These are phyloP conservation scores for Calephelis virginiensis DNA, from an alignment of 1,140 invertebrate genomes.

Conservation along the genomic window DNA sequence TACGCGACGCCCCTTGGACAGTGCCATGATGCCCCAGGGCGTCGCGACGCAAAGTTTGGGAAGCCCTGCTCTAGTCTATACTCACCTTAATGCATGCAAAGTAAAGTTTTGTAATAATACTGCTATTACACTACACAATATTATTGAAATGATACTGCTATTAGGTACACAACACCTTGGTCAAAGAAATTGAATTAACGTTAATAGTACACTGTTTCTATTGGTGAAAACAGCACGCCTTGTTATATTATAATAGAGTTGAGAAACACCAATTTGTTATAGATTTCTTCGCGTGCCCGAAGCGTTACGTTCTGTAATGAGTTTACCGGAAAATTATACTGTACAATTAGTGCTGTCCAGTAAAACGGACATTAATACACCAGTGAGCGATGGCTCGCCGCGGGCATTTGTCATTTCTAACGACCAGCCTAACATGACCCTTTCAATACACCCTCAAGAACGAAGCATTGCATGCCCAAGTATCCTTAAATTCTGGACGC, in stretches of 20 bases:
- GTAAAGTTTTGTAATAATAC: too few species aligned
- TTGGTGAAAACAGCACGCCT: slow-evolving; percentile 23
- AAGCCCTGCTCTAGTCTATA: too few species aligned
- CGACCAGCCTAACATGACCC: slow-evolving; percentile 41
- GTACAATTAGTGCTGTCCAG: slow-evolving; percentile 63
- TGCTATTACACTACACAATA: too few species aligned
- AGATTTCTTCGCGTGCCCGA: slow-evolving; percentile 18
- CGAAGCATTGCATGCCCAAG: neutral
- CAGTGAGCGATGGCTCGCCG: slow-evolving; percentile 55
- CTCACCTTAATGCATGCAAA: too few species aligned
- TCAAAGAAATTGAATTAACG: neutral
- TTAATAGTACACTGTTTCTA: slow-evolving; percentile 10
- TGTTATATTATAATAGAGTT: slow-evolving; percentile 14
- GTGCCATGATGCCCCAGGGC: too few species aligned
- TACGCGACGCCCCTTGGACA: too few species aligned
- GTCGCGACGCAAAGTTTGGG: too few species aligned
- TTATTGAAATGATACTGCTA: too few species aligned
- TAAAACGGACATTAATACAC: slow-evolving; percentile 59
- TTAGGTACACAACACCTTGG: too few species aligned
- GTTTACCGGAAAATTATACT: slow-evolving; percentile 64
- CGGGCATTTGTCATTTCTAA: slow-evolving; percentile 47
- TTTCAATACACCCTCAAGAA: slow-evolving; percentile 18
- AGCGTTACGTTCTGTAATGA: slow-evolving; percentile 44
- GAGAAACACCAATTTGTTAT: slow-evolving; percentile 19
- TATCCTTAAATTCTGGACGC: slow-evolving; percentile 48